Conservation (phyloP, 2,797 vertebrate genomes). For the Lacerta agilis region DNA sequence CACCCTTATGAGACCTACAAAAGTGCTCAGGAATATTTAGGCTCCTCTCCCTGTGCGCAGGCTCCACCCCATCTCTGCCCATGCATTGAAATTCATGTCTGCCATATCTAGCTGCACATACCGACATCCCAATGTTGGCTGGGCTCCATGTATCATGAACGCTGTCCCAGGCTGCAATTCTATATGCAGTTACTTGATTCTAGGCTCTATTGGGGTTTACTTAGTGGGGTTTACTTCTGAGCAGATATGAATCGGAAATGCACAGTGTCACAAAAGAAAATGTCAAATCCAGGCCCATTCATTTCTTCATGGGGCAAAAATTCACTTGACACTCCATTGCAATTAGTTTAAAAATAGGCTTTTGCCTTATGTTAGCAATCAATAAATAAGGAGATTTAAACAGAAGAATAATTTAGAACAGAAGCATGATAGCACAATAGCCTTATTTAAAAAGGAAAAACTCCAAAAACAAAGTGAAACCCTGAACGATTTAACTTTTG, state of each 20-base stretch:
- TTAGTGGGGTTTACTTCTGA: neutral
- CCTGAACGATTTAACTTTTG: conserved; percentile 38
- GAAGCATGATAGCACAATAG: conserved; percentile 28
- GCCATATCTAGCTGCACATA: neutral
- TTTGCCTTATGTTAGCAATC: conserved; percentile 33
- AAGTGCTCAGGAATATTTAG: neutral
- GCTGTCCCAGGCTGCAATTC: neutral
- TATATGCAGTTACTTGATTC: neutral
- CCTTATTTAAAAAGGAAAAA: conserved; percentile 24
- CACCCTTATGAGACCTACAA: neutral
- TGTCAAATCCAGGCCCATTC: neutral
- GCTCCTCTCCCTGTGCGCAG: neutral
- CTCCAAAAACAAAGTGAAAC: neutral
- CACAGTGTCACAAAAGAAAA: neutral
- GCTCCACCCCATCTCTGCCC: neutral
- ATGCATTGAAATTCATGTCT: neutral
- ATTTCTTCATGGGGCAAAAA: neutral
- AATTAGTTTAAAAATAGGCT: conserved; percentile 41
- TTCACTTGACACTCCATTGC: neutral
- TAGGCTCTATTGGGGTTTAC: neutral
- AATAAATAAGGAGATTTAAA: conserved; percentile 26
- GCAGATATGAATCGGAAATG: neutral
- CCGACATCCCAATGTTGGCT: neutral
- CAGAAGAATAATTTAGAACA: conserved; percentile 39
- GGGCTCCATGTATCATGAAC: neutral